These are phyloP conservation scores for Equus przewalskii DNA, from an alignment of 2,113 vertebrate genomes.

Conservation along the genomic window DNA sequence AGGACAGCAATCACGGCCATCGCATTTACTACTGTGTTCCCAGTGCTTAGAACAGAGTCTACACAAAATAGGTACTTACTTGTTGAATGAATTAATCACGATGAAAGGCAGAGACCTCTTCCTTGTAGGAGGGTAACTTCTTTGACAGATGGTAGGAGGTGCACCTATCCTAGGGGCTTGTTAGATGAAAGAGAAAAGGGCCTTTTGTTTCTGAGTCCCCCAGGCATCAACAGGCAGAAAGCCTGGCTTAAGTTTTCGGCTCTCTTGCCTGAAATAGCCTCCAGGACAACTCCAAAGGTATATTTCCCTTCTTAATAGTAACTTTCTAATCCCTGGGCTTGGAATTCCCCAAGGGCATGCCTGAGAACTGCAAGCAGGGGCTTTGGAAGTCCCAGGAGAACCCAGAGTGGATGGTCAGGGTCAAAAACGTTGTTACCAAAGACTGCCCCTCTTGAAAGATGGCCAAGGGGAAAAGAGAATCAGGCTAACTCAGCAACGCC, in stretches of 20 bases:
- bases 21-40: not conserved
- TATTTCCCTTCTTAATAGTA: conserved; percentile 53
- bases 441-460: not conserved
- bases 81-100: not conserved
- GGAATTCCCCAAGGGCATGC: conserved; percentile 14
- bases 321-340: conserved; percentile 33
- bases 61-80: not conserved
- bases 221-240: conserved; percentile 58
- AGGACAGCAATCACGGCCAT: not conserved
- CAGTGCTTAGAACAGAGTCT: not conserved
- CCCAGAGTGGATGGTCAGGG: not conserved
- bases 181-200: conserved; percentile 66
- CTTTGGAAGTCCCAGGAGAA: conserved; percentile 12
- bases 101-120: not conserved
- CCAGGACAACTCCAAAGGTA: not conserved
- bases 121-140: conserved; percentile 26
- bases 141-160: conserved; percentile 17
- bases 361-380: not conserved
- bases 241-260: conserved; percentile 53
- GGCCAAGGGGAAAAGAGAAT: not conserved
- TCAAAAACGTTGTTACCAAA: not conserved
- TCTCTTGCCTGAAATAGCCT: conserved; percentile 51
- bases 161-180: not conserved
- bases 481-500: not conserved
- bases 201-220: conserved; percentile 16